Conservation (phyloP, 2,113 vertebrate species). For the Thunnus maccoyii region DNA sequence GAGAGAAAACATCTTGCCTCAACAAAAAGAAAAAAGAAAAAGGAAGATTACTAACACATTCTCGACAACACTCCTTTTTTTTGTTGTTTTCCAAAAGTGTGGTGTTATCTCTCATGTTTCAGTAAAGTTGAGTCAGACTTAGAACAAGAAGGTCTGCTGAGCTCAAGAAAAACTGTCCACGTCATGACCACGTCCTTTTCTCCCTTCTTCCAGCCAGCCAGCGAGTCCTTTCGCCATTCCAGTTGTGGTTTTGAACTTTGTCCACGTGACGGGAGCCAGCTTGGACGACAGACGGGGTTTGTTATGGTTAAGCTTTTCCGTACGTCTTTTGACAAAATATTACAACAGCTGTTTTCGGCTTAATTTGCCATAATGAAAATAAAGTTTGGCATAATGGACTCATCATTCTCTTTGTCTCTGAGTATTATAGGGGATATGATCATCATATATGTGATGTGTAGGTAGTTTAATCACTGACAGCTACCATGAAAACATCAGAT, state of each 20-base stretch:
- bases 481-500: slow-evolving; percentile 11
- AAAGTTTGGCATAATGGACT: slow-evolving; percentile 10
- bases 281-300: slow-evolving; percentile 56
- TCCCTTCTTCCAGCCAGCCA: slow-evolving; percentile 33
- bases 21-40: no score
- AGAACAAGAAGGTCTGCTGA: not conserved
- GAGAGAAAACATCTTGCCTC: slow-evolving; percentile 10
- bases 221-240: slow-evolving; percentile 54
- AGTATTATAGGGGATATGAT: not conserved
- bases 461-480: not conserved
- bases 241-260: slow-evolving; percentile 61
- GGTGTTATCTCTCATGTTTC: slow-evolving; percentile 48
- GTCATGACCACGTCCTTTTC: slow-evolving; percentile 62
- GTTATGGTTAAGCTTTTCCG: slow-evolving; percentile 66
- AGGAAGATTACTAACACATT: not conserved
- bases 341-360: slow-evolving; percentile 67
- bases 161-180: slow-evolving; percentile 39
- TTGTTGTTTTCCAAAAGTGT: slow-evolving; percentile 1
- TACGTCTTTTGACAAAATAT: slow-evolving; percentile 50
- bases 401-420: not conserved
- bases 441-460: not conserved
- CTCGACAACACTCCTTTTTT: no score
- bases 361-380: slow-evolving; percentile 42
- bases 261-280: slow-evolving; percentile 50
- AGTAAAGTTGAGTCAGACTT: slow-evolving; percentile 56